phyloP scores from a whole-genome alignment of 2,113 vertebrate species.

The Eulemur rufifrons region DNA sequence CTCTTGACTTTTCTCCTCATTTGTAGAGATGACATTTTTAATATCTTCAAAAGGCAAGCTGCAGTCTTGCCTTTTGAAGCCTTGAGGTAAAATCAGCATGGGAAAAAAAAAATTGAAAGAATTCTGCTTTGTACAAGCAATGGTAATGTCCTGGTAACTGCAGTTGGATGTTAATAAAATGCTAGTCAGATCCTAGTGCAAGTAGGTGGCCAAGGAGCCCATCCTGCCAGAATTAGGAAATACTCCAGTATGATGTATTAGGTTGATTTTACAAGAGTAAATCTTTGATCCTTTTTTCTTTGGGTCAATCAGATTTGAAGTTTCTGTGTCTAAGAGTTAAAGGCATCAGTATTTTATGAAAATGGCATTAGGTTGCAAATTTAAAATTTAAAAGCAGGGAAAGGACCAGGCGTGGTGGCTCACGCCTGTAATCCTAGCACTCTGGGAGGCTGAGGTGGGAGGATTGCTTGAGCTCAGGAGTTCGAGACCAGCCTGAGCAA shows the following conservation, averaged over 20 bases:
- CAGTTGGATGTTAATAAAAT: not conserved
- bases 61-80: not conserved
- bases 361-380: not conserved
- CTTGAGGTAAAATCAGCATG: constrained; percentile 39
- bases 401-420: not conserved
- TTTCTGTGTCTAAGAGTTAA: constrained; percentile 4
- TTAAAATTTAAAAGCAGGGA: constrained; percentile 25
- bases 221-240: not conserved
- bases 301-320: not conserved
- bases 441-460: too few species aligned
- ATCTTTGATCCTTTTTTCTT: not conserved
- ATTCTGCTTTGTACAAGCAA: not conserved
- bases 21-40: constrained; percentile 44
- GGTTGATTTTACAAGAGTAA: not conserved
- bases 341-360: not conserved
- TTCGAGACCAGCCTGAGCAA: too few species aligned
- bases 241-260: not conserved
- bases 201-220: not conserved
- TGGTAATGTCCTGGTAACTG: not conserved
- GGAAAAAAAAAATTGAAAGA: not conserved
- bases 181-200: not conserved
- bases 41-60: not conserved
- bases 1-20: constrained; percentile 3
- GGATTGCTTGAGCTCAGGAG: too few species aligned
- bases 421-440: too few species aligned